Evolutionary conservation across 23 tunicate species (phyloP), one percentile per base, ranked within the genome.

Genomic region (Halocynthia aurantium): DNA sequence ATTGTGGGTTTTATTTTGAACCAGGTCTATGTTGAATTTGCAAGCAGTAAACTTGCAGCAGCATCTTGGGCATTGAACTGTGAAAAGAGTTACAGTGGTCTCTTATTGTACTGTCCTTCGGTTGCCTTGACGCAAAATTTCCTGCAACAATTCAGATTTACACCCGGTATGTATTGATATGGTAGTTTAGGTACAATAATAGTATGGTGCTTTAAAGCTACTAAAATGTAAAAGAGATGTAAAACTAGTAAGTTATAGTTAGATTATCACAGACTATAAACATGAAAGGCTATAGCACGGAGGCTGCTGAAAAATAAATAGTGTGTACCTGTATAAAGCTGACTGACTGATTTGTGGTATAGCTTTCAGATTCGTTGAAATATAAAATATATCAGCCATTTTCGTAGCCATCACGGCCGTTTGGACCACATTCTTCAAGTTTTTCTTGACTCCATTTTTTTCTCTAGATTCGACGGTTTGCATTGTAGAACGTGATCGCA

Each of bases 391-490:
- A 57, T 11, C 13, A 13, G 62, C 12, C 13, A 57, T 11, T 60
- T 17, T 60, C 64, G n/a, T 15, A 15, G 18, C 64, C n/a, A 17
- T 17, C 64, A 60, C 4, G 64, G 17, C 64, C 18, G 64, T 17
- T 15, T 15, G 64, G 18, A 60, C 64, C 64, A 60, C 64, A 17
- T 17, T 15, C n/a, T 17, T n/a, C n/a, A 15, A 1, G 64, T 4
- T n/a, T 17, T 60, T 4, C 17, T 15, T 60, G 64, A 60, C 18
- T 15, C 4, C 17, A 21, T 57, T 55, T 5, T 1, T 11, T 50
- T 83, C 61, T 62, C 7, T 54, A 87, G 95, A 81, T 56, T 87
- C 95, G 17, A 85, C 87, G 10, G 95, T 88, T 15, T 88, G 95
- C 53, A 81, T 88, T 8, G 71, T 88, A 0, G 82, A 87, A 62